Evolutionary conservation across 2,888 invertebrate genomes (phyloP), one percentile per base, ranked within the genome.

Genomic region (Agrilus biguttatus): DNA sequence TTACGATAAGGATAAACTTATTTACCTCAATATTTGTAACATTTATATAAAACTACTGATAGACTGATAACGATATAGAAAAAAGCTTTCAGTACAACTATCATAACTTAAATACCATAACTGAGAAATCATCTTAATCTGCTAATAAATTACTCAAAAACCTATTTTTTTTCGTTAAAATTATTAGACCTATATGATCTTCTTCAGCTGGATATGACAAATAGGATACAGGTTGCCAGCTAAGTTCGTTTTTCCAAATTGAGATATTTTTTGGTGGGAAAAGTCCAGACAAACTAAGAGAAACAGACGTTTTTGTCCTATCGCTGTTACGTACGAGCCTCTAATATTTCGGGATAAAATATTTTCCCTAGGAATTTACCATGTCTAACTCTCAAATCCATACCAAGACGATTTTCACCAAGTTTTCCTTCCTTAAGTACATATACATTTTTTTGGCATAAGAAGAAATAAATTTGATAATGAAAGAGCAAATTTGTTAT

Each of bases 261-360:
- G 41, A 39, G 14, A 48, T 47, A 8, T 47, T 47, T 7, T 56
- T 56, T 0, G 79, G 78, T 3, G 77, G 78, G 57, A 73, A 83
- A 19, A 83, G 55, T 0, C 75, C 81, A 1, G 80, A 74, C 43
- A 80, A 63, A 2, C 79, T 76, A n/a, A 77, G 65, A 47, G 78
- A 67, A 0, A 77, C 77, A 6, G 80, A 78, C 72, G 80, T 80
- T 61, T 83, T 71, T 0, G 83, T 82, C 35, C 82, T 68, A 37
- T 77, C 75, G 55, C 71, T 76, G 54, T 77, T 73, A 79, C 28
- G 78, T 78, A 23, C 74, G 63, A 42, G 71, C 60, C 8, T 53
- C 54, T n/a, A 70, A 57, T 60, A 79, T 70, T 33, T 56, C 52
- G 5, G 55, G 51, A 34, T 53, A 52, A 50, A 66, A 68, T 5